Evolutionary conservation across 2,888 invertebrate genomes (phyloP), one percentile per base, ranked within the genome.

Genomic region (Amorpha juglandis): DNA sequence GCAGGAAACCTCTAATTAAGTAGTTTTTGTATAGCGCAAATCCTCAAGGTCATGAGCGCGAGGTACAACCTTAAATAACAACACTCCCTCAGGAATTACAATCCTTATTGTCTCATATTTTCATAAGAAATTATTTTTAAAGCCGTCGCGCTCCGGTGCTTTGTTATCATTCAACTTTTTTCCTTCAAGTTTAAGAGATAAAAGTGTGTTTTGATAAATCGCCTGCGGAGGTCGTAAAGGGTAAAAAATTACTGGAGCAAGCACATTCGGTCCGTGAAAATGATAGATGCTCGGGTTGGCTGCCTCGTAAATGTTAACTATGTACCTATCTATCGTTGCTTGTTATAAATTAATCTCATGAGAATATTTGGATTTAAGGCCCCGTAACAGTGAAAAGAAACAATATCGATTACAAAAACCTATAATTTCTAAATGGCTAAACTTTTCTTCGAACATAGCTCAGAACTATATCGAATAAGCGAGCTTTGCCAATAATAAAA

Each of bases 201-300:
- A 80, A 74, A 74, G 78, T 66, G 51, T 62, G 62, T 76, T 81
- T 80, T 81, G 80, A 82, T 84, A 83, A 82, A 84, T 83, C 77
- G 74, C 73, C 69, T 52, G 70, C 71, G 68, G 51, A 71, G 65
- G 68, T 66, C 63, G 69, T 67, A 74, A 74, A 74, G 72, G 66
- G 70, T 74, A 73, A 69, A 68, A 72, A 70, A 70, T 75, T 65
- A 68, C 66, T 65, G 63, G 62, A 62, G 66, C 67, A 65, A 62
- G 63, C 63, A 53, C 69, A 70, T 66, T 72, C 68, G 65, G 52
- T 27, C 45, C 33, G 16, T 16, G 52, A 47, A 55, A 38, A 12
- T 63, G 66, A 63, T 62, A 45, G 42, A 62, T 52, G 52, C 21
- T 11, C 45, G 33, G 6, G 21, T n/a, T 47, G 63, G 42, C 33